Base-by-base conservation (phyloP, 2,113 vertebrate species). In the Rhinolophus sinicus region DNA sequence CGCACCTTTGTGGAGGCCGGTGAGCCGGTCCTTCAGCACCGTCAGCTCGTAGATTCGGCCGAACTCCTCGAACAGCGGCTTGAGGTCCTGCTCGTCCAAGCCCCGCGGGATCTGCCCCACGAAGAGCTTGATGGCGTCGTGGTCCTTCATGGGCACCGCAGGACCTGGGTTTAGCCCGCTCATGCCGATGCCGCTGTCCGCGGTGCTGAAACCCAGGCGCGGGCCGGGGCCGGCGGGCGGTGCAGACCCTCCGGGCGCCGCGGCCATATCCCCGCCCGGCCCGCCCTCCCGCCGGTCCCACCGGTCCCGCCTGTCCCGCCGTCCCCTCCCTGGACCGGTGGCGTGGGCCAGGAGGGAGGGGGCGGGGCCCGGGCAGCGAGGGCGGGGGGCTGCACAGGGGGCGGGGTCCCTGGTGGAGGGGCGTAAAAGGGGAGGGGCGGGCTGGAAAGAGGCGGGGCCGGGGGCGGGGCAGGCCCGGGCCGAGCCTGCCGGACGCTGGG, bases 71-170 rank as follows among this genome's bases (percentile, higher is more conserved):
- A 99, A 99, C 96, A 99, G 99, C 93, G 99, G 99, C 98, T 99
- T 99, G 98, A 99, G 99, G 98, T 99, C 99, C 98, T 99, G 99
- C 98, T 99, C 99, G 98, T 99, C 99, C 98, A 99, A 99, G 98
- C 99, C 99, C 93, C 99, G 99, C 96, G 99, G 99, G 98, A 99
- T 99, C 99, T 99, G 99, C 96, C 99, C 99, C 98, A 99, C 99
- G 99, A 99, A 99, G 90, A 99, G 99, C 99, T 99, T 99, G 99
- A 99, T 99, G 99, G 99, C 99, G 99, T 99, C 99, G 99, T 99
- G 99, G 99, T 99, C 99, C 99, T 99, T 99, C 99, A 99, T 99
- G 98, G 99, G 99, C 98, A 99, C 99, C 3, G 97, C 93, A 87
- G 98, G 93, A 96, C 97, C 95, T 1, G 96, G 95, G 96, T 92